phyloP scores from a whole-genome alignment of 2,113 vertebrate species.

The Calyptommatus sinebrachiatus region DNA sequence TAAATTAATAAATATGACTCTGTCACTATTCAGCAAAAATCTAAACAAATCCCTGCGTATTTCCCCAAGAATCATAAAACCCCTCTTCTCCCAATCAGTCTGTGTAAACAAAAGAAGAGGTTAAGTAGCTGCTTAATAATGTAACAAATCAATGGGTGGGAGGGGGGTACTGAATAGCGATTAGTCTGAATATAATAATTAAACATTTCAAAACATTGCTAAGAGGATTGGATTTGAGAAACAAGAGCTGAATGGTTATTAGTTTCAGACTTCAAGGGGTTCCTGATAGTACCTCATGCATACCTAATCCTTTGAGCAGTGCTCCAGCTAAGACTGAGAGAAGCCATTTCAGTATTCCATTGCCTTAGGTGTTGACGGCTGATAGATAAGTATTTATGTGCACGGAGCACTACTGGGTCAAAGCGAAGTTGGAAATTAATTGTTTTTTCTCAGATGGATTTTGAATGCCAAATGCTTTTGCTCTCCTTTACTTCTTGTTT shows the following conservation, averaged over 20 bases:
- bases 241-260: constrained; percentile 32
- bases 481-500: constrained; percentile 20
- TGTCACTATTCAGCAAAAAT: not conserved
- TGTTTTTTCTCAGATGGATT: constrained; percentile 37
- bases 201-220: constrained; percentile 38
- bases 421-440: constrained; percentile 57
- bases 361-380: constrained; percentile 43
- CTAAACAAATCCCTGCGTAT: not conserved
- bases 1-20: not conserved
- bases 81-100: not conserved
- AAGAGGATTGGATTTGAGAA: constrained; percentile 49
- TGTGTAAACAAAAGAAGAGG: not conserved
- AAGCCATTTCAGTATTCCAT: constrained; percentile 37
- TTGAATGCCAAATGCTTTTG: constrained; percentile 55
- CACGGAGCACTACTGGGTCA: constrained; percentile 32
- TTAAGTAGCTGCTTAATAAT: constrained; percentile 21
- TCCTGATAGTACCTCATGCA: constrained; percentile 48
- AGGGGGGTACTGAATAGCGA: not conserved
- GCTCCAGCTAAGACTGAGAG: constrained; percentile 23
- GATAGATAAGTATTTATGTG: constrained; percentile 53
- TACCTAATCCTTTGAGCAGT: constrained; percentile 49
- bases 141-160: not conserved
- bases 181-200: constrained; percentile 49
- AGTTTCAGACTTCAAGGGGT: constrained; percentile 49
- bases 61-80: not conserved